Conservation (phyloP, 2,113 vertebrate species). For the Stictonetta naevosa region DNA sequence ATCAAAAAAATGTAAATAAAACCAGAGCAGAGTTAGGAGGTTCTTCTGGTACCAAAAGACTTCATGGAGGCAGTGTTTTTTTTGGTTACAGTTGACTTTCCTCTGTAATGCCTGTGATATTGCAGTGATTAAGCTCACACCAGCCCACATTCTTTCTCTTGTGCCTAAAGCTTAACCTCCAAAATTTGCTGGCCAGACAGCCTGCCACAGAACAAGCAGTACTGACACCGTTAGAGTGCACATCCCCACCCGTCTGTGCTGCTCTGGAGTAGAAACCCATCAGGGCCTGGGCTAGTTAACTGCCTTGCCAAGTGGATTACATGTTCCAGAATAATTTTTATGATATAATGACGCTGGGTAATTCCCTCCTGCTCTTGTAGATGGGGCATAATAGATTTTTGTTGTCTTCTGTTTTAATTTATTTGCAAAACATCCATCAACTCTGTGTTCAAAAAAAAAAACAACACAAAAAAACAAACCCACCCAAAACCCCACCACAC, state of each 20-base stretch:
- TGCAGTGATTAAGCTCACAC: neutral
- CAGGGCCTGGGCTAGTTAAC: neutral
- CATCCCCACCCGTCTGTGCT: fast-evolving
- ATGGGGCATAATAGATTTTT: neutral
- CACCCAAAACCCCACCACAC: no score
- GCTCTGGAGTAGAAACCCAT: neutral
- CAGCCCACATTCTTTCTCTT: neutral
- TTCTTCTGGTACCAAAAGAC: neutral
- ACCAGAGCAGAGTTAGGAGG: fast-evolving
- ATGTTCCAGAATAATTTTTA: neutral
- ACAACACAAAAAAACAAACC: no score
- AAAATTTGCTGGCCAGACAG: neutral
- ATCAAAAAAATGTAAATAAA: neutral
- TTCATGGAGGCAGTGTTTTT: neutral
- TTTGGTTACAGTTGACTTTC: neutral
- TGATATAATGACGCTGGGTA: neutral
- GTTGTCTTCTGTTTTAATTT: neutral
- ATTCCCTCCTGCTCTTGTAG: neutral
- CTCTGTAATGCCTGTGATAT: neutral
- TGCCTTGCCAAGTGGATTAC: neutral
- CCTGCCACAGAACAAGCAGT: neutral
- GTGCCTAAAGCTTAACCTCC: neutral
- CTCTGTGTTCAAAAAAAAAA: neutral
- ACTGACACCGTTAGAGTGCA: neutral
- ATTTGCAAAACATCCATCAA: neutral